Conservation (phyloP, 2,888 invertebrate genomes). For the Cantharis rufa region DNA sequence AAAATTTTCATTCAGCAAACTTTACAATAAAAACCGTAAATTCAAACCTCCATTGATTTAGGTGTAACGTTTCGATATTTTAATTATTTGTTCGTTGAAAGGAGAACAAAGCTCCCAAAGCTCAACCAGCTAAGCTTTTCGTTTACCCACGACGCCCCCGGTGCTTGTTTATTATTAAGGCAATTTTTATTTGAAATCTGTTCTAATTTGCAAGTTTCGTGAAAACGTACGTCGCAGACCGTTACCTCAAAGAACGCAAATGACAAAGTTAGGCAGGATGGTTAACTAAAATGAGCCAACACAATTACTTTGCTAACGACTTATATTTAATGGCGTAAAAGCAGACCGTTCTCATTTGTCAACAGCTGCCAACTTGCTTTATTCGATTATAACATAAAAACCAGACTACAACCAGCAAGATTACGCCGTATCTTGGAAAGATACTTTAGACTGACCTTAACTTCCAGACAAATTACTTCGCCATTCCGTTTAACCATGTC, state of each 20-base stretch:
- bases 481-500: neutral
- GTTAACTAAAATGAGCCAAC: slow-evolving; percentile 12
- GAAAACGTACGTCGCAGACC: neutral
- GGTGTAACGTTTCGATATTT: neutral
- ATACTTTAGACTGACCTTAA: neutral
- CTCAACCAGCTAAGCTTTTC: neutral
- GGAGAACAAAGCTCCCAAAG: neutral
- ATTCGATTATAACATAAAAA: slow-evolving; percentile 20
- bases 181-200: neutral
- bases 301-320: slow-evolving; percentile 16
- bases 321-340: slow-evolving; percentile 23
- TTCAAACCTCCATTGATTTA: neutral
- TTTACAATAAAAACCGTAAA: neutral
- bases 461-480: slow-evolving; percentile 1
- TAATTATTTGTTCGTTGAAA: neutral
- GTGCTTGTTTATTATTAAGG: neutral
- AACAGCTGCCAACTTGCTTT: slow-evolving; percentile 17
- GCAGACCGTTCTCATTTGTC: slow-evolving; percentile 21
- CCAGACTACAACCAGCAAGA: slow-evolving; percentile 13
- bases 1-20: neutral
- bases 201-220: neutral
- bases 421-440: slow-evolving; percentile 7
- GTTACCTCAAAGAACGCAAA: neutral
- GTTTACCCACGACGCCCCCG: neutral
- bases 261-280: slow-evolving; percentile 1